Evolutionary conservation across 2,888 invertebrate genomes (phyloP).

Genomic region (Pemphredon lugubris): DNA sequence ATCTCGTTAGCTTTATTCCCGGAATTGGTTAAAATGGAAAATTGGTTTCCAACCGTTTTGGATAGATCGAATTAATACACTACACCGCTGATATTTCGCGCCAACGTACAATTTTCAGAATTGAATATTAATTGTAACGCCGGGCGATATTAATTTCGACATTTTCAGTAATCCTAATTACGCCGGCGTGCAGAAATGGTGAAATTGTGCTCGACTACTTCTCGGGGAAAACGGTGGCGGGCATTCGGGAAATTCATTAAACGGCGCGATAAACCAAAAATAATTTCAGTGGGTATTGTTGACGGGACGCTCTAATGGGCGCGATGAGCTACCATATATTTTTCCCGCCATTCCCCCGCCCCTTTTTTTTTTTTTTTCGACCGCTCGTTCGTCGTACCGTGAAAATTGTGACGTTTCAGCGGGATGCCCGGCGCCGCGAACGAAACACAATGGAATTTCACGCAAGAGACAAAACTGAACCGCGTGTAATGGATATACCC

Average conservation of each 20-base stretch:
- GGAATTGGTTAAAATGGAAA: too few species aligned
- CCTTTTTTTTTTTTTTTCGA: constrained; percentile 11
- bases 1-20: too few species aligned
- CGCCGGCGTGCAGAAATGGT: not conserved
- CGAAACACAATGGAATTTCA: constrained; percentile 4
- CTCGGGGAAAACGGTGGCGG: constrained; percentile 3
- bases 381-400: not conserved
- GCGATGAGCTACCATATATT: constrained; percentile 26
- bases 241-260: constrained; percentile 57
- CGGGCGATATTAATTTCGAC: not conserved
- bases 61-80: too few species aligned
- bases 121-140: not conserved
- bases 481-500: not conserved
- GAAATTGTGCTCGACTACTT: not conserved
- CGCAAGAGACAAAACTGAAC: constrained; percentile 3
- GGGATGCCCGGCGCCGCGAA: constrained; percentile 1
- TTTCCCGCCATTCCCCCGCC: constrained; percentile 11
- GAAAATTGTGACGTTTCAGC: constrained; percentile 18
- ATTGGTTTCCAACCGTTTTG: too few species aligned
- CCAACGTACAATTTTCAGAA: not conserved
- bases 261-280: constrained; percentile 57
- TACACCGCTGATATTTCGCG: too few species aligned
- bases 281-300: constrained; percentile 46
- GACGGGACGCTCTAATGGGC: constrained; percentile 44
- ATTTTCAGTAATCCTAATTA: not conserved